Evolutionary conservation across 2,888 invertebrate species (phyloP).

Genomic region (Andricus curvator): DNA sequence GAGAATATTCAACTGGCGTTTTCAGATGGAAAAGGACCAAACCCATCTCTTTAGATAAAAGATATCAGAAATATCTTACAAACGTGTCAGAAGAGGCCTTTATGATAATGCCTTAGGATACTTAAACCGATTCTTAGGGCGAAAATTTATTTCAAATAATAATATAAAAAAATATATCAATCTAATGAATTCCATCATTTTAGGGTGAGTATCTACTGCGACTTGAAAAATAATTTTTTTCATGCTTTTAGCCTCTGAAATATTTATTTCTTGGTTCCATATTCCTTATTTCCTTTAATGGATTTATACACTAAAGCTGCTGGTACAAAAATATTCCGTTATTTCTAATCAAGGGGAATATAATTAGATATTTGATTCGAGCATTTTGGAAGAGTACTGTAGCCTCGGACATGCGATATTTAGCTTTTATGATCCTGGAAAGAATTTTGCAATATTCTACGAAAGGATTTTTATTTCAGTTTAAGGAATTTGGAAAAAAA

Average conservation of each 20-base stretch:
- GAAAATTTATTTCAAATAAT: too few species aligned
- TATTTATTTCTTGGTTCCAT: rapidly evolving
- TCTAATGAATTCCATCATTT: too few species aligned
- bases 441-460: conserved; percentile 19
- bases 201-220: too few species aligned
- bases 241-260: neutral
- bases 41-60: neutral
- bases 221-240: neutral
- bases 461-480: neutral
- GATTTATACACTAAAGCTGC: neutral
- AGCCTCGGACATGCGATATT: neutral
- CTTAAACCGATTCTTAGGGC: neutral
- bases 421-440: conserved; percentile 9
- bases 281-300: neutral
- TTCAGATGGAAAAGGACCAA: neutral
- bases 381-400: neutral
- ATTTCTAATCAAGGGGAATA: neutral
- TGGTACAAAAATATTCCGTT: neutral
- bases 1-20: neutral
- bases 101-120: neutral
- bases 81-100: neutral
- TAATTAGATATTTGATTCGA: neutral
- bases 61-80: neutral
- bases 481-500: neutral
- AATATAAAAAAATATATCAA: too few species aligned